phyloP scores from a whole-genome alignment of 2,113 vertebrate genomes.

The Psephotus haematonotus region DNA sequence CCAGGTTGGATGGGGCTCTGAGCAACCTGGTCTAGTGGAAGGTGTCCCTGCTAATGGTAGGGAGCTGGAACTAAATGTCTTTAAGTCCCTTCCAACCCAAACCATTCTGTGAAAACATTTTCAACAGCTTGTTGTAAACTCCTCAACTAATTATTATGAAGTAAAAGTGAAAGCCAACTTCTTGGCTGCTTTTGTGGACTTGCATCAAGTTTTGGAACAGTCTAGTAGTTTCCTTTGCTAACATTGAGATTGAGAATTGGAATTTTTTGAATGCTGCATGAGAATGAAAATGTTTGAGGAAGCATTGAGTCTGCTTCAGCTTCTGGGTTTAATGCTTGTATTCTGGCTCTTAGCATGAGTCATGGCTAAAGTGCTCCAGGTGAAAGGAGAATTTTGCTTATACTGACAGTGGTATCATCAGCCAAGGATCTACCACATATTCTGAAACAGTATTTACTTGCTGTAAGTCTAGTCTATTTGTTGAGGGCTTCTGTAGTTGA shows the following conservation, averaged over 20 bases:
- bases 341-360: neutral
- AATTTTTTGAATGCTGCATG: neutral
- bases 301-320: neutral
- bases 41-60: neutral
- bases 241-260: neutral
- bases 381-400: neutral
- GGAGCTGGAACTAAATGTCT: neutral
- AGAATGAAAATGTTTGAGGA: neutral
- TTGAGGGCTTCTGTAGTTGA: neutral
- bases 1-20: neutral
- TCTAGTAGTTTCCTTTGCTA: neutral
- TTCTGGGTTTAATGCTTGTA: neutral
- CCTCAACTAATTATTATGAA: neutral
- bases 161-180: neutral
- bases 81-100: neutral
- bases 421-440: neutral
- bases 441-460: neutral
- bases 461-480: neutral
- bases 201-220: neutral
- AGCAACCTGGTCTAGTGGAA: neutral
- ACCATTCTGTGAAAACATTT: neutral
- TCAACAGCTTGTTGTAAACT: neutral
- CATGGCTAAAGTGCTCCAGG: neutral
- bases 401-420: neutral
- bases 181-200: neutral